These are phyloP conservation scores for Chaunax sp. DNA, from an alignment of 2,797 vertebrate species.

Conservation along the genomic window DNA sequence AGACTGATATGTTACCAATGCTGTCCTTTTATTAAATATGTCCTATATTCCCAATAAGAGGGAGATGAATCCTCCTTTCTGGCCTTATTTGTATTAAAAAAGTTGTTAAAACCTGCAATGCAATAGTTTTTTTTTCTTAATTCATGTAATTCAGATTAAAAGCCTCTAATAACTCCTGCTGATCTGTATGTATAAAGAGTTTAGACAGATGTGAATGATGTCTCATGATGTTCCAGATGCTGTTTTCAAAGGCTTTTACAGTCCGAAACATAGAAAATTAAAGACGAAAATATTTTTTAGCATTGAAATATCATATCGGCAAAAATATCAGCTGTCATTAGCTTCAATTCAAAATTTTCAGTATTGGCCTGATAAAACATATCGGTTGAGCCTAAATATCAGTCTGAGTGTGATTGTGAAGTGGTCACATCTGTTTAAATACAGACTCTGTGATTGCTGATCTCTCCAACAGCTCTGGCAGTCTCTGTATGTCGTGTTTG, in stretches of 20 bases:
- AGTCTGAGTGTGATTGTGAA: slow-evolving; percentile 30
- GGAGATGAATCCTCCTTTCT: slow-evolving; percentile 7
- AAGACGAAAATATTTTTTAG: slow-evolving; percentile 44
- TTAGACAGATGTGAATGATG: slow-evolving; percentile 7
- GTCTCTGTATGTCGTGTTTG: slow-evolving; percentile 40
- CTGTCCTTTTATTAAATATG: slow-evolving; percentile 20
- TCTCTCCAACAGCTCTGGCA: slow-evolving; percentile 46
- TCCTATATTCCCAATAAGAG: background rate
- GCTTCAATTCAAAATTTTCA: slow-evolving; percentile 31
- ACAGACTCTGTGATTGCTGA: slow-evolving; percentile 45
- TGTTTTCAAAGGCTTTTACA: slow-evolving; percentile 35
- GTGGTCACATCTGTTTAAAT: too few species aligned
- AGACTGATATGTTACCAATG: slow-evolving; percentile 33
- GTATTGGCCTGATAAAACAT: slow-evolving; percentile 38
- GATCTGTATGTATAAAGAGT: slow-evolving; percentile 22
- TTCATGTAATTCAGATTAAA: slow-evolving; percentile 24
- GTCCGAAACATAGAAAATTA: slow-evolving; percentile 52
- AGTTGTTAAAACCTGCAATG: slow-evolving; percentile 27
- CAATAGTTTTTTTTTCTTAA: slow-evolving; percentile 6
- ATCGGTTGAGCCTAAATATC: slow-evolving; percentile 36
- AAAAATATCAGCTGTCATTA: slow-evolving; percentile 49
- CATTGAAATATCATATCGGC: slow-evolving; percentile 45
- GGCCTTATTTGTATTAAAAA: slow-evolving; percentile 50
- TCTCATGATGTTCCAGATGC: slow-evolving; percentile 27
- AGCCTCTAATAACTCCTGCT: background rate